These are phyloP conservation scores for Eubucco bourcierii DNA, from an alignment of 2,113 vertebrate genomes.

Conservation along the genomic window DNA sequence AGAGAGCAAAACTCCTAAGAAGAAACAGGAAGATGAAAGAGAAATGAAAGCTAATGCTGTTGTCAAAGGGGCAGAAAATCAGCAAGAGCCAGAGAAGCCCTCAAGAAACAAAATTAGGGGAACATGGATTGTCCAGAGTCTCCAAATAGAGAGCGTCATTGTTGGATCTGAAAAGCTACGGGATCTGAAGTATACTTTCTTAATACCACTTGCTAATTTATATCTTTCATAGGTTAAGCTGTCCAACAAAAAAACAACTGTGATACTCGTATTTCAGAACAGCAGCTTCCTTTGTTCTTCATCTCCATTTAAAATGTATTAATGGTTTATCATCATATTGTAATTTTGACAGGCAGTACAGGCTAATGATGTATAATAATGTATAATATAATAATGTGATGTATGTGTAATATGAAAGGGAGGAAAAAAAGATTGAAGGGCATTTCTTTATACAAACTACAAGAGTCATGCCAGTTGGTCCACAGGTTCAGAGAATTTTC, in stretches of 20 bases:
- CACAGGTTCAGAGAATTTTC: slow-evolving; percentile 31
- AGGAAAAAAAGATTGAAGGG: neutral
- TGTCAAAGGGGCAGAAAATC: neutral
- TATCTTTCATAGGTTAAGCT: neutral
- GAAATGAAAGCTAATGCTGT: neutral
- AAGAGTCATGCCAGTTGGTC: neutral
- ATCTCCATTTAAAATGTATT: neutral
- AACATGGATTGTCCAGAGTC: neutral
- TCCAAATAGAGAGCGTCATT: neutral
- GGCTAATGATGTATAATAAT: neutral
- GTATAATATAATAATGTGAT: neutral
- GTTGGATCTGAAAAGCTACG: neutral
- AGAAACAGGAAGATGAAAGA: neutral
- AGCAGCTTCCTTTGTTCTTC: neutral
- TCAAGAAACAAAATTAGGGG: neutral
- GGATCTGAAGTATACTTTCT: neutral
- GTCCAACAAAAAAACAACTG: neutral
- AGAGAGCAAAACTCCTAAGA: neutral
- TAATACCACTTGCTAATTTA: neutral
- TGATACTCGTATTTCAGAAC: neutral
- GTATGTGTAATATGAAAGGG: neutral
- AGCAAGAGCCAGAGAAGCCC: neutral
- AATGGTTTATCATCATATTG: neutral
- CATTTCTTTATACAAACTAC: neutral
- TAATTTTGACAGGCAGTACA: neutral